Evolutionary conservation across 2,888 invertebrate genomes (phyloP).

Genomic region (Philereme vetulata): DNA sequence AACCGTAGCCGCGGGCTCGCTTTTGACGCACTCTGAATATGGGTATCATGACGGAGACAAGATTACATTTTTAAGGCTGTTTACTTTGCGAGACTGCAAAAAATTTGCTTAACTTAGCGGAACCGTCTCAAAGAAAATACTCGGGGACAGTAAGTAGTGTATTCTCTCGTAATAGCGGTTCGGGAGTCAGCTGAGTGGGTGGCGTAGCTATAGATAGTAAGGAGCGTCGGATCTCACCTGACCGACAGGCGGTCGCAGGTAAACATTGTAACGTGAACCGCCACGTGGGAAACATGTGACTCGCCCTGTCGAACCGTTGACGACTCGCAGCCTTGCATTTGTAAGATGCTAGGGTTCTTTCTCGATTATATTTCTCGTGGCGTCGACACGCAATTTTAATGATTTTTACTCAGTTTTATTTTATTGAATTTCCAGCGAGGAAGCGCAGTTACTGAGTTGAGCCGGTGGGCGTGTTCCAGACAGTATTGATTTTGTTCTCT

Average conservation of each 20-base stretch:
- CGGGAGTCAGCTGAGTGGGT: conserved; percentile 44
- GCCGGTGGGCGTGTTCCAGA: conserved; percentile 80
- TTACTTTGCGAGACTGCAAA: conserved; percentile 48
- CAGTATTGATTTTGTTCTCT: conserved; percentile 80
- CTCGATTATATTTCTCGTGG: conserved; percentile 46
- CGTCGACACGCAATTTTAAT: conserved; percentile 69
- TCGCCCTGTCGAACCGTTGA: conserved; percentile 24
- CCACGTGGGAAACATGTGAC: conserved; percentile 78
- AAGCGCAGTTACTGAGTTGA: conserved; percentile 80
- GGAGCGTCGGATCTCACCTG: conserved; percentile 70
- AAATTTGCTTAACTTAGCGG: conserved; percentile 49
- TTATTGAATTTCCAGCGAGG: conserved; percentile 80
- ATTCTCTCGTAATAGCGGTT: conserved; percentile 41
- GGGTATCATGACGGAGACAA: conserved; percentile 59
- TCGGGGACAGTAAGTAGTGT: conserved; percentile 36
- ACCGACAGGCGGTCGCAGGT: conserved; percentile 75
- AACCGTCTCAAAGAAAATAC: conserved; percentile 33
- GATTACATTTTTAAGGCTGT: conserved; percentile 60
- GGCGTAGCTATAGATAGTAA: conserved; percentile 47
- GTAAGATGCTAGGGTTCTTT: conserved; percentile 31
- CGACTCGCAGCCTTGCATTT: conserved; percentile 18
- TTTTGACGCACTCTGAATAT: conserved; percentile 68
- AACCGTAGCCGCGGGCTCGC: conserved; percentile 71
- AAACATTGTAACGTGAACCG: conserved; percentile 80
- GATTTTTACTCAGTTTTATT: conserved; percentile 80